Conservation (phyloP, 2,797 vertebrate genomes). For the Petrocephalus sullivani region DNA sequence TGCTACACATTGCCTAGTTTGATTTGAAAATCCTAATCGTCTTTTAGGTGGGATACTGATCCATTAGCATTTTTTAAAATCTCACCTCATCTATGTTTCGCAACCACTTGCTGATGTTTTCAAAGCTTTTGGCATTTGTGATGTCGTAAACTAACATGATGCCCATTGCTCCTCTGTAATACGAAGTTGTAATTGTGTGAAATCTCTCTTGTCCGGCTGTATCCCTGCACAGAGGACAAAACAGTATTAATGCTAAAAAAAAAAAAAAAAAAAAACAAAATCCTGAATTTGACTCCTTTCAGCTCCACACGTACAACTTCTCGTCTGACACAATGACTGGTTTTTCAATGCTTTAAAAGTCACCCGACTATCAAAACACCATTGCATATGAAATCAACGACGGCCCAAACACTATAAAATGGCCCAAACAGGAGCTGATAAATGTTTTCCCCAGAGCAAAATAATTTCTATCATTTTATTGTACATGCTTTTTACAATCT, state of each 20-base stretch:
- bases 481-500: not conserved
- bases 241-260: not conserved
- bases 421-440: not conserved
- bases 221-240: conserved; percentile 63
- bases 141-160: conserved; percentile 95
- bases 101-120: conserved; percentile 88
- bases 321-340: not conserved
- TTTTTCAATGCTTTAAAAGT: not conserved
- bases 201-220: conserved; percentile 92
- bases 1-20: not conserved
- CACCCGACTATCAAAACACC: too few relatives aligned
- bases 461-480: not conserved
- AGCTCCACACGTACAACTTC: not conserved
- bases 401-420: not conserved
- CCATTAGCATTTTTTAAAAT: not conserved
- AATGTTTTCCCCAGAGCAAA: not conserved
- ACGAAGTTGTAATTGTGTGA: conserved; percentile 91
- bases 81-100: conserved; percentile 82
- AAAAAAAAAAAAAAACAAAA: not conserved
- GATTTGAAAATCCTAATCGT: not conserved
- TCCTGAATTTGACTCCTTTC: not conserved
- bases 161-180: conserved; percentile 94
- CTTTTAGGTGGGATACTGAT: not conserved
- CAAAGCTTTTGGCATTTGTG: conserved; percentile 82
- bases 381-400: not conserved